Evolutionary conservation across 2,113 vertebrate genomes (phyloP), one percentile per base, ranked within the genome.

Genomic region (Platycercus adscitus): DNA sequence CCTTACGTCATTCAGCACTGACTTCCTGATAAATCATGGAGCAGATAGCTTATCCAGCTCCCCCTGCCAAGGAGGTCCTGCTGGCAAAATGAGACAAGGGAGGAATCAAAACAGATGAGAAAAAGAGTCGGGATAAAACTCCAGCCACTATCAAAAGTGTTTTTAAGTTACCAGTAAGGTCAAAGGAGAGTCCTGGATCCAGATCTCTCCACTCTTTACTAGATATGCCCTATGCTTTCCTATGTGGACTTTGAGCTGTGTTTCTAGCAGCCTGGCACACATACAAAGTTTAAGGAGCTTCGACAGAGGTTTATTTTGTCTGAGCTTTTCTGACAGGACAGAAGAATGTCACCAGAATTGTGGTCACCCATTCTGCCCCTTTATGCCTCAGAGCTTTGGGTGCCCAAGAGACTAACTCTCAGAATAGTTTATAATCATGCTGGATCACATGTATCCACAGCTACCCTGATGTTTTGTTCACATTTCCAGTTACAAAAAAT

Each of bases 1-100:
- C 93, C 92, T 97, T 91, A 94, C 52, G 3, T 96, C 93, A 96
- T 52, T 77, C 55, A 83, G 72, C 82, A 47, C 79, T 33, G 20
- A 81, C 88, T 90, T 91, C 80, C 72, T 69, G 95, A 96, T 92
- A 95, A 97, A 96, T 88, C 88, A 83, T 2, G 72, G 90, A 71
- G 64, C n/a, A 95, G 75, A 86, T 39, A 95, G 46, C 43, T 86
- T 86, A 81, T 80, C 81, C 85, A 78, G 72, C 75, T 72, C 13
- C 3, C 41, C 56, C 60, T 10, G 17, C 73, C 94, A 81, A 81
- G 75, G 81, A 93, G 91, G 86, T 78, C 61, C 77, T 82, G 87
- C 73, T 63, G 70, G 91, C 71, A 79, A 47, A 24, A 55, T 0
- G 18, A 92, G 87, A 56, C 63, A 56, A 60, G 73, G 58, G 61